Evolutionary conservation across 1,140 invertebrate species (phyloP).

Genomic region (Heliconius himera): DNA sequence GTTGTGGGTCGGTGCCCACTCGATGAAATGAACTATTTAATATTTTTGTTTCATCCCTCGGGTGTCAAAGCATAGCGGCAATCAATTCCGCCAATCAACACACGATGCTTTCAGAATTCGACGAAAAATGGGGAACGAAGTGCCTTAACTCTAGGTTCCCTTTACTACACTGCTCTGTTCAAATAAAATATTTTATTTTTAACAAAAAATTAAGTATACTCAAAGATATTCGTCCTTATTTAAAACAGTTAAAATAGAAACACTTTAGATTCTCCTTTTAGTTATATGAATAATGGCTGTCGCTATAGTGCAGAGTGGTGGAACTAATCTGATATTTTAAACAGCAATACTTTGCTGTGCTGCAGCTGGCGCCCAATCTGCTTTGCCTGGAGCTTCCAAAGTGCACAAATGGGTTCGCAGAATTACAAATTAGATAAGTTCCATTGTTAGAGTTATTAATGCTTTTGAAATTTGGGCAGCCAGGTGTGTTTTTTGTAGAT

Average conservation of each 20-base stretch:
- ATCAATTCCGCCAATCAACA: too few relatives aligned
- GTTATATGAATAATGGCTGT: neutral
- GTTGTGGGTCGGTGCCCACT: too few relatives aligned
- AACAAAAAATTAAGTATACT: neutral
- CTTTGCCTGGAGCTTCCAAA: neutral
- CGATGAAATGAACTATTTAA: too few relatives aligned
- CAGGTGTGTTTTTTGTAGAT: neutral
- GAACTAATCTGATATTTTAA: constrained; percentile 24
- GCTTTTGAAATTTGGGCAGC: neutral
- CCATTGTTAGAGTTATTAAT: constrained; percentile 6
- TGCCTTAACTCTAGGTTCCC: too few relatives aligned
- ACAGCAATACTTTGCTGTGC: constrained; percentile 19
- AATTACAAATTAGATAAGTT: constrained; percentile 14
- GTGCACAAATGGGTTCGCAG: constrained; percentile 14
- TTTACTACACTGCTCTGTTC: too few relatives aligned
- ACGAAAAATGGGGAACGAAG: too few relatives aligned
- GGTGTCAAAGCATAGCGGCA: too few relatives aligned
- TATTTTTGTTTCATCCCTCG: too few relatives aligned
- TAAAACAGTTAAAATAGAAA: neutral
- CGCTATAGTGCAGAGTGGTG: neutral
- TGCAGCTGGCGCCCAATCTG: constrained; percentile 15
- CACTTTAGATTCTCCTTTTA: neutral
- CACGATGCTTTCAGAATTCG: too few relatives aligned
- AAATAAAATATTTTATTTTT: too few relatives aligned
- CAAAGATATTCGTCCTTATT: neutral